These are phyloP conservation scores for Zaprionus kolodkinae DNA, from an alignment of 1,140 invertebrate genomes.

Conservation along the genomic window DNA sequence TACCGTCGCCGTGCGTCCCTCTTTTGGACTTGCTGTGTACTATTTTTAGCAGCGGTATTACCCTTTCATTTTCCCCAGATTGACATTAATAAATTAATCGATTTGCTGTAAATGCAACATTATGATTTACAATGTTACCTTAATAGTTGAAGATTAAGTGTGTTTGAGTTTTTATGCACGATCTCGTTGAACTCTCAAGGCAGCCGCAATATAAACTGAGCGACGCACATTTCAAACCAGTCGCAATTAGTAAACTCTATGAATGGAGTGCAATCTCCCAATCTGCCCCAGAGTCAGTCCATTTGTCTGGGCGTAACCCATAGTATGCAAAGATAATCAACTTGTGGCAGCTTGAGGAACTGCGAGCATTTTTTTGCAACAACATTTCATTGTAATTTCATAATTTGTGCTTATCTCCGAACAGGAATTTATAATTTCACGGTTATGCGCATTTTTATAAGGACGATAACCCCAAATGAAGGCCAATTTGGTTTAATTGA, in stretches of 20 bases:
- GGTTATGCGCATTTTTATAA: slow-evolving; percentile 29
- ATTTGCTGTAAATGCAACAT: background rate
- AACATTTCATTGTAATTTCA: slow-evolving; percentile 29
- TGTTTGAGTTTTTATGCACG: no score
- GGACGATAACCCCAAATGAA: slow-evolving; percentile 36
- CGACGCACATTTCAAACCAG: background rate
- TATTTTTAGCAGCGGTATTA: slow-evolving; percentile 62
- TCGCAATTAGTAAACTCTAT: slow-evolving; percentile 6
- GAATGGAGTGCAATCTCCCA: background rate
- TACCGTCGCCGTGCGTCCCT: slow-evolving; percentile 1
- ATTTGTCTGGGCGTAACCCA: background rate
- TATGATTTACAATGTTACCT: no score
- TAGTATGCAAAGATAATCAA: slow-evolving; percentile 1
- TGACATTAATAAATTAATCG: slow-evolving; percentile 25
- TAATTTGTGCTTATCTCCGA: slow-evolving; percentile 29
- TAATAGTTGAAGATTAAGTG: background rate
- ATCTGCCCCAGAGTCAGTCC: background rate
- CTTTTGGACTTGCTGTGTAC: slow-evolving; percentile 18
- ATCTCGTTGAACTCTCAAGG: slow-evolving; percentile 7
- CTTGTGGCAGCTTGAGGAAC: background rate
- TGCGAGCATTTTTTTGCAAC: background rate
- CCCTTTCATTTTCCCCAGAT: slow-evolving; percentile 48
- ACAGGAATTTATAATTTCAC: slow-evolving; percentile 42
- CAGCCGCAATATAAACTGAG: background rate
- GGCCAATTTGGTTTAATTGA: slow-evolving; percentile 26